A percentile compares a stretch with the other conserved stretches of the same genome.
Conservation (phyloP, 2,113 vertebrate genomes). For the Solea solea region DNA sequence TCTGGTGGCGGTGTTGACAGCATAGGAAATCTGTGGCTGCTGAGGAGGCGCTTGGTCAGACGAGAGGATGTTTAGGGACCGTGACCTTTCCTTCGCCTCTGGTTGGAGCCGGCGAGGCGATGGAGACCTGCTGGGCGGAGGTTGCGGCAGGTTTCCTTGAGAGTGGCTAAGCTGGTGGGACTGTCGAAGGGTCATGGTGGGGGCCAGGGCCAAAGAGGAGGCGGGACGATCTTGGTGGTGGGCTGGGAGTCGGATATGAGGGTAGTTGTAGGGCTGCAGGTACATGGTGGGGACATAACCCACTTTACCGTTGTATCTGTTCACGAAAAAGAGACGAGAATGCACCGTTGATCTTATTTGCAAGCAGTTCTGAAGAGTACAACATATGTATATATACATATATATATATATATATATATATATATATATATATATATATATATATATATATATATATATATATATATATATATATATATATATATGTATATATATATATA, state of each 20-base stretch:
- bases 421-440: too few species aligned
- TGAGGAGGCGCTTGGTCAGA: not conserved
- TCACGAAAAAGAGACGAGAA: not conserved
- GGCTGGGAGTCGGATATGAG: constrained; percentile 67
- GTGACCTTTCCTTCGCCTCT: constrained; percentile 45
- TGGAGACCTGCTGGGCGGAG: not conserved
- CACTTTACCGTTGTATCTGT: constrained; percentile 76
- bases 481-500: too few species aligned
- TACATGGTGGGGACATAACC: constrained; percentile 88
- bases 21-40: not conserved
- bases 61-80: constrained; percentile 42
- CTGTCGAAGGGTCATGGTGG: not conserved
- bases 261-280: constrained; percentile 82
- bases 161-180: constrained; percentile 62
- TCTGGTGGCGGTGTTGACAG: accelerated
- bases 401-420: too few species aligned
- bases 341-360: not conserved
- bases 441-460: too few species aligned
- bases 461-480: too few species aligned
- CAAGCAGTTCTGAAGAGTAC: not conserved
- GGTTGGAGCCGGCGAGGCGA: not conserved
- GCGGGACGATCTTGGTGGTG: not conserved
- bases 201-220: constrained; percentile 14
- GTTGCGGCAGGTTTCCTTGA: constrained; percentile 48
- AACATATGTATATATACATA: too few species aligned